Base-by-base conservation (phyloP, 2,888 invertebrate genomes). In the Ormia ochracea region DNA sequence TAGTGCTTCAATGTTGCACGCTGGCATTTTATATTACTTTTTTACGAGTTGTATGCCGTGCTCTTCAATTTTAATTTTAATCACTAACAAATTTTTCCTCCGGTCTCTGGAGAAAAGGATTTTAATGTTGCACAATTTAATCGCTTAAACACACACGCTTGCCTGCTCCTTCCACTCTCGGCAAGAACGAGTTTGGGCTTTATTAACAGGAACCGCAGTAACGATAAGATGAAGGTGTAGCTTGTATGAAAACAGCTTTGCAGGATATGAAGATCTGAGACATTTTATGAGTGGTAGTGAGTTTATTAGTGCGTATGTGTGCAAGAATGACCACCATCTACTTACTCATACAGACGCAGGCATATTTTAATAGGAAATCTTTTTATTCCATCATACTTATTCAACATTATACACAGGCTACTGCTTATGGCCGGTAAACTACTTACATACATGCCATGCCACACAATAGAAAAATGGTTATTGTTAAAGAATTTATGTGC, bases 81-180 rank as follows among this genome's bases (percentile, higher is more conserved):
- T 72, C 68, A 63, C 69, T 72, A 63, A 73, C 76, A 80, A 80
- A 76, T 80, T 80, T 56, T 36, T 38, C 21, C 41, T 68, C 59
- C 41, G 50, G 61, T 80, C 72, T 58, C 80, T 52, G 33, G 80
- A 50, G 75, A 68, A 33, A 38, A 17, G 79, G 59, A 52, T 70
- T 79, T 65, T 79, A 70, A 72, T 76, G 76, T 72, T 68, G 50
- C 56, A 66, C 75, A 72, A 80, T 72, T 80, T 76, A 80, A 80
- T 72, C 72, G 68, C 76, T 80, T 75, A 68, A 63, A 56, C 41
- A 43, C 43, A 43, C 38, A 59, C 38, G n/a, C 54, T 31, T 10
- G 5, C 41, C 6, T 7, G 17, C 58, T 52, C 36, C 14, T 41
- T 17, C 9, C 9, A 4, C 26, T 1, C 1, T 7, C 0, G 14